Conservation (phyloP, 2,888 invertebrate genomes). For the Drosophila mulleri region DNA sequence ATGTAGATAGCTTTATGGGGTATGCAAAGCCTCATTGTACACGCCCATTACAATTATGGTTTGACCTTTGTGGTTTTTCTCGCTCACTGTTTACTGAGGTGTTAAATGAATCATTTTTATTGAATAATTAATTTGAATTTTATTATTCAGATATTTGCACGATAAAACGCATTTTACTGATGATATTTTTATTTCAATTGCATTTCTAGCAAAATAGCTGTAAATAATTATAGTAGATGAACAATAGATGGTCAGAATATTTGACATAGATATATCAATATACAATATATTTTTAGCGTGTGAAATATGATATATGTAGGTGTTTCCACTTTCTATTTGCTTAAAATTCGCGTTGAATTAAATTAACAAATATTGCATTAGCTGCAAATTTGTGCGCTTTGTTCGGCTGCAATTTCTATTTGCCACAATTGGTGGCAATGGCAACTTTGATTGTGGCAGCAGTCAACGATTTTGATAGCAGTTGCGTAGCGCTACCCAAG, state of each 20-base stretch:
- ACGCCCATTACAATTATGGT: not conserved
- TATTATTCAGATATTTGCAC: constrained; percentile 3
- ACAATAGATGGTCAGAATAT: not conserved
- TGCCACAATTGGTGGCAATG: constrained; percentile 14
- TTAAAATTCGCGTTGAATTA: not conserved
- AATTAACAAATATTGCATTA: constrained; percentile 9
- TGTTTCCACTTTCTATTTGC: not conserved
- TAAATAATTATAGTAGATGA: not conserved
- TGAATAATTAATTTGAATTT: constrained; percentile 5
- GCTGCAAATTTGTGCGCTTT: not conserved
- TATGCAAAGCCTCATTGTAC: not conserved
- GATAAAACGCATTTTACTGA: not conserved
- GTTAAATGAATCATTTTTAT: constrained; percentile 12
- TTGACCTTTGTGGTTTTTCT: not conserved
- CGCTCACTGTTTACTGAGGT: not conserved
- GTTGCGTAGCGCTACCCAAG: constrained; percentile 4
- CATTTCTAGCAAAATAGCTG: constrained; percentile 1
- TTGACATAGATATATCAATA: not conserved
- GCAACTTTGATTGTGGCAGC: constrained; percentile 2
- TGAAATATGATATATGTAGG: not conserved
- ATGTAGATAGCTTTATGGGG: not conserved
- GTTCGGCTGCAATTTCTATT: constrained; percentile 6
- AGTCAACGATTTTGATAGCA: constrained; percentile 4
- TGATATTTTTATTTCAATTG: too few species aligned
- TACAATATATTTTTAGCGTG: not conserved